Evolutionary conservation across 2,888 invertebrate species (phyloP).

Genomic region (Himalopsyche tibetana): DNA sequence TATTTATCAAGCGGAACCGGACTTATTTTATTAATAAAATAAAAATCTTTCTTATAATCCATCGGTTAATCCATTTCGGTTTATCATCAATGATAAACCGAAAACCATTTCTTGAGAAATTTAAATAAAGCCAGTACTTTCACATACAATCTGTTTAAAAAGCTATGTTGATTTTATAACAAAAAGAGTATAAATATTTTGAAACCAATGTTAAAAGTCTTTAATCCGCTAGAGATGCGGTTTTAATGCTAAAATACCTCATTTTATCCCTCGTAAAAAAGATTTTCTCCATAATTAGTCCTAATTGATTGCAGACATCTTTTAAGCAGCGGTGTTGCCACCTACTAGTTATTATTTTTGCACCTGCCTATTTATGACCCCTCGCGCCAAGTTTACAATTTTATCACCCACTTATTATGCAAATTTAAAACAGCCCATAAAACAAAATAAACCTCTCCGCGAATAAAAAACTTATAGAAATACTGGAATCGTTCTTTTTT

Average conservation of each 20-base stretch:
- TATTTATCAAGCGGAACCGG: no score
- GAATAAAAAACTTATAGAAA: neutral
- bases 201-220: no score
- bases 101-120: no score
- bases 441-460: slow-evolving; percentile 18
- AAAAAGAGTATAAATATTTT: no score
- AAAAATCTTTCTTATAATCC: no score
- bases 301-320: slow-evolving; percentile 14
- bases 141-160: no score
- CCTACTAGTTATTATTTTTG: slow-evolving; percentile 12
- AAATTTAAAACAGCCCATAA: slow-evolving; percentile 19
- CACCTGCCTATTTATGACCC: slow-evolving; percentile 30
- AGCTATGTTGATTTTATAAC: no score
- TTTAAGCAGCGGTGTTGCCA: neutral
- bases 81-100: no score
- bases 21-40: no score
- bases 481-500: neutral
- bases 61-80: no score
- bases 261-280: neutral
- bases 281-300: neutral
- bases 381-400: neutral
- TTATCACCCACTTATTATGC: slow-evolving; percentile 30
- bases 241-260: neutral
- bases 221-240: neutral
- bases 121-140: no score